A percentile compares a stretch with the other conserved stretches of the same genome.
Evolutionary conservation across 2,888 invertebrate genomes (phyloP).

Genomic region (Chaitophorus viminalis): DNA sequence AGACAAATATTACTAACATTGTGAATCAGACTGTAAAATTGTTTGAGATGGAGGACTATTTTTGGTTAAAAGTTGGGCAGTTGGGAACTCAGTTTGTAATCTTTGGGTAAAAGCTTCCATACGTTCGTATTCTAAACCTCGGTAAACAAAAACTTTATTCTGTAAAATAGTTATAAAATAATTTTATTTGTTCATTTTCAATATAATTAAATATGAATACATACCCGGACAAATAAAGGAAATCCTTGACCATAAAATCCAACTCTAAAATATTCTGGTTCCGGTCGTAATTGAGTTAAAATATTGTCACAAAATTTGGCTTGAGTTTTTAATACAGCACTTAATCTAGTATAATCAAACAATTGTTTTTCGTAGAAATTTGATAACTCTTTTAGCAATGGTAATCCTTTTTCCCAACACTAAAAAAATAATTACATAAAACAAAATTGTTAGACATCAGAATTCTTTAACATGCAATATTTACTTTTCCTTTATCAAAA

Average conservation of each 20-base stretch:
- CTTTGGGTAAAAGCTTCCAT: conserved; percentile 94
- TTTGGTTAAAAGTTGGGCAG: conserved; percentile 91
- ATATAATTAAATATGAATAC: conserved; percentile 32
- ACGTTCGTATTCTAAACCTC: conserved; percentile 94
- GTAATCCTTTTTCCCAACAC: conserved; percentile 97
- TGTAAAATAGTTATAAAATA: conserved; percentile 67
- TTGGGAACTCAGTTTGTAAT: conserved; percentile 92
- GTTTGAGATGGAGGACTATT: conserved; percentile 91
- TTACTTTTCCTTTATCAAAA: conserved; percentile 91
- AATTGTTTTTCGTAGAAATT: conserved; percentile 85
- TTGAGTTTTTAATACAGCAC: conserved; percentile 83
- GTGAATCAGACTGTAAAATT: conserved; percentile 84
- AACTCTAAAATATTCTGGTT: conserved; percentile 94
- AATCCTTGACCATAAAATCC: conserved; percentile 94
- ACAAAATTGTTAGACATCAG: neutral
- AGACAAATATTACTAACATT: conserved; percentile 72
- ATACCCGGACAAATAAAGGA: conserved; percentile 92
- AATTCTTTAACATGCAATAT: conserved; percentile 25
- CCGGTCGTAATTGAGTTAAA: conserved; percentile 85
- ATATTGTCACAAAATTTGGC: conserved; percentile 93
- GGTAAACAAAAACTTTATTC: conserved; percentile 95
- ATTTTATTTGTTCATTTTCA: neutral
- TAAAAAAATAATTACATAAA: conserved; percentile 67
- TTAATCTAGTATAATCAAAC: conserved; percentile 88
- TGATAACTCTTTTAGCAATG: conserved; percentile 88